Evolutionary conservation across 2,888 invertebrate genomes (phyloP), one percentile per base, ranked within the genome.

Genomic region (Pharmacophagus antenor): DNA sequence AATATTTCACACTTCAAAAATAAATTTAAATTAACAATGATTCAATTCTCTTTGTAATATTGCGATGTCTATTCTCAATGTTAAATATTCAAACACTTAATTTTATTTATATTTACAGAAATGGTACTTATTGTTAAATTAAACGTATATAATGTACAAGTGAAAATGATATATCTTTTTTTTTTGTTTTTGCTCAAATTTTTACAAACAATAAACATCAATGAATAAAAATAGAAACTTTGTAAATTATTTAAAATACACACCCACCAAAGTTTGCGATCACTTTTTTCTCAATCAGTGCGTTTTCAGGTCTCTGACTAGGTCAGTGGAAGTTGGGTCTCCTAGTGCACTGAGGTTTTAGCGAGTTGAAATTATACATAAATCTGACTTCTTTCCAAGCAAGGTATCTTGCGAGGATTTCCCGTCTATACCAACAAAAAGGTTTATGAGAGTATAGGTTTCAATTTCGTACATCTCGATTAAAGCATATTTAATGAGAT

Each of bases 101-200:
- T 47, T 47, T 20, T 62, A 65, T 64, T 65, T 62, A 66, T 63
- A 63, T 58, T 21, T 50, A 44, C 42, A 27, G 31, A 60, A 46
- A 12, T 31, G 44, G 49, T 56, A 60, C 50, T 54, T 55, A 55
- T 51, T 44, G 25, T 31, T 31, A 50, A 55, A 46, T 31, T 31
- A 27, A 31, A 50, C 4, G 17, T 50, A 1, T 54, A 50, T 5
- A 22, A 42, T 58, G 49, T 50, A 56, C 55, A 60, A 55, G 37
- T 44, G 15, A 31, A 54, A 54, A 55, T 55, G 44, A 55, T 55
- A 50, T 57, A 55, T 27, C 44, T 50, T 31, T 31, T 31, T n/a
- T 31, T 49, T 46, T 50, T 55, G 54, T 60, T 59, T 50, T 56
- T 51, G 60, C 55, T 60, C 60, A 60, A 60, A 56, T 55, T 51